Evolutionary conservation across 2,113 vertebrate genomes (phyloP), one percentile per base, ranked within the genome.

Genomic region (Eudyptes chrysolophus): DNA sequence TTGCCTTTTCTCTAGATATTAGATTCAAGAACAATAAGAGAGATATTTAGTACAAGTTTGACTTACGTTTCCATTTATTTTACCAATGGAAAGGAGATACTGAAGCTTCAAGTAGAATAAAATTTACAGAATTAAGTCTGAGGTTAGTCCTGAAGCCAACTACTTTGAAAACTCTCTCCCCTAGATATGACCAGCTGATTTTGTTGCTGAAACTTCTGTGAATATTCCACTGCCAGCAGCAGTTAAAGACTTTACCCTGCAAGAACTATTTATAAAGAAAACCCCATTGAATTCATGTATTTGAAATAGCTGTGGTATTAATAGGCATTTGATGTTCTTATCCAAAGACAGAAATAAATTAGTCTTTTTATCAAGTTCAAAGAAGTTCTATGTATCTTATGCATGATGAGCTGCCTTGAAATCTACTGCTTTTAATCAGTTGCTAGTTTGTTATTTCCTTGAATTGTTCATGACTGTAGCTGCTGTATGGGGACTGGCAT

Each of bases 21-120:
- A 62, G 17, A 22, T 60, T 70, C 30, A 84, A 75, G 61, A 94
- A 86, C 70, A 95, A 94, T 44, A 42, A 75, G n/a, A 66, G 18
- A 81, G 38, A 62, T 38, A 68, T 87, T 64, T 52, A 66, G 15
- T 32, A 62, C 58, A 88, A 74, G 38, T 81, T 88, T 92, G 71
- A 90, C 93, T 93, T 97, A 90, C 92, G 51, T 84, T 95, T 94
- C 58, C 30, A 57, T 96, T 88, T 77, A 77, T 86, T 96, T 90
- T 86, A 69, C 25, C 62, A 54, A 19, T 48, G 7, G 51, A 95
- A 84, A 83, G 6, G 57, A 86, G 49, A 95, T 30, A 81, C 38
- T 36, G 26, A 70, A 84, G 4, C 18, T 90, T 92, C 55, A 90
- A 80, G 62, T 17, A 75, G 46, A 92, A 94, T 68, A 78, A 94